Evolutionary conservation across 2,797 vertebrate genomes (phyloP).

Genomic region (Gymnocypris eckloni): DNA sequence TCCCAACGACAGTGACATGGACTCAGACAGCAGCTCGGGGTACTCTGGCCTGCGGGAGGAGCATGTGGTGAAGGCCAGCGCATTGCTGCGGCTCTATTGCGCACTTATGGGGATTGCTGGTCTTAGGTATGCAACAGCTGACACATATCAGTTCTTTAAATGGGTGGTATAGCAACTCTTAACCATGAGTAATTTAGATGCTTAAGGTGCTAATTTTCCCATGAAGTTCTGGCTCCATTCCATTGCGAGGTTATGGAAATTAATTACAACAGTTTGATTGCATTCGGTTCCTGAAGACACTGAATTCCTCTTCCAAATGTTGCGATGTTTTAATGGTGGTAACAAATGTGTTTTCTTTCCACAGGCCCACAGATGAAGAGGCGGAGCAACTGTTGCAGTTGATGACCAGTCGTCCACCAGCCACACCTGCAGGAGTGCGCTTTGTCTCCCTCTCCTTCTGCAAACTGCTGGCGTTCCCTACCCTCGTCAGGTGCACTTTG

Average conservation of each 20-base stretch:
- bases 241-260: not conserved
- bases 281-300: not conserved
- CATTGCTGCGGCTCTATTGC: conserved; percentile 93
- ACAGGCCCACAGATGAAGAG: conserved; percentile 96
- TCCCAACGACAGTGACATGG: conserved; percentile 82
- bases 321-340: not conserved
- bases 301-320: not conserved
- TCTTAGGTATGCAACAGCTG: conserved; percentile 83
- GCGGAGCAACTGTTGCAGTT: conserved; percentile 94
- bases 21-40: conserved; percentile 79
- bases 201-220: not conserved
- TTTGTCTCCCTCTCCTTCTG: conserved; percentile 98
- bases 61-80: conserved; percentile 97
- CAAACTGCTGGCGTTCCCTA: conserved; percentile 96
- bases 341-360: not conserved
- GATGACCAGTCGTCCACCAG: conserved; percentile 97
- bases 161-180: not conserved
- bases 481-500: conserved; percentile 88
- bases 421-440: conserved; percentile 94
- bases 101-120: conserved; percentile 98
- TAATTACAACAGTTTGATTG: not conserved
- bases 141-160: not conserved
- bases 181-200: not conserved
- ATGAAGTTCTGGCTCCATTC: not conserved
- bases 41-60: conserved; percentile 94